Base-by-base conservation (phyloP, 2,888 invertebrate species). In the Drosophila limbata region DNA sequence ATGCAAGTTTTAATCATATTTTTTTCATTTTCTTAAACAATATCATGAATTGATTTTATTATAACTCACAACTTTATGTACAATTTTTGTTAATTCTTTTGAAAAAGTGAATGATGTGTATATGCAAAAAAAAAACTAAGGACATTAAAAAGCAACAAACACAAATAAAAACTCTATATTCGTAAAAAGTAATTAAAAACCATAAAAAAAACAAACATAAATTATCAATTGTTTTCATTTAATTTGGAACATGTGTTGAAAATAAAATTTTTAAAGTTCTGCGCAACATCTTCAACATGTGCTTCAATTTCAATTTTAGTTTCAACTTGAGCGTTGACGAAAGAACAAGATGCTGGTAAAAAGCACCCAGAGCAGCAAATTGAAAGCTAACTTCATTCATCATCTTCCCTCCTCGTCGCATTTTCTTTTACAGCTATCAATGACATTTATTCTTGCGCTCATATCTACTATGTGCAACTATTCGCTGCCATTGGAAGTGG, bases 101-200 rank as follows among this genome's bases (percentile, higher is more conserved):
- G 56, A 47, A 51, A 40, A 40, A 31, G n/a, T 51, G 15, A 56
- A 33, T 57, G 69, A 77, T 75, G 69, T 67, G 67, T 71, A 78
- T 70, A 78, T 69, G 60, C 81, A 75, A 70, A 70, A 25, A 25
- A 25, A 25, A 25, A 68, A 73, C 71, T 72, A 75, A 77, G 79
- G 62, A 81, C 52, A 72, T 66, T 56, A 63, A 70, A 73, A 56
- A 56, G 50, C 55, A 75, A 60, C 55, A 86, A 84, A 84, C 70
- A 77, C 63, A 72, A 70, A 57, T 39, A 62, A 31, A 45, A 88
- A 77, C 48, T 84, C 76, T 87, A 88, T 88, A 84, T 84, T 84
- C 86, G 52, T 81, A 85, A 77, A 88, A 85, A 75, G 45, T 61
- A 60, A 75, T 66, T 72, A 77, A 70, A 60, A 69, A 60, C 25